These are phyloP conservation scores for Phlogophora meticulosa DNA, from an alignment of 2,888 invertebrate species.

Conservation along the genomic window DNA sequence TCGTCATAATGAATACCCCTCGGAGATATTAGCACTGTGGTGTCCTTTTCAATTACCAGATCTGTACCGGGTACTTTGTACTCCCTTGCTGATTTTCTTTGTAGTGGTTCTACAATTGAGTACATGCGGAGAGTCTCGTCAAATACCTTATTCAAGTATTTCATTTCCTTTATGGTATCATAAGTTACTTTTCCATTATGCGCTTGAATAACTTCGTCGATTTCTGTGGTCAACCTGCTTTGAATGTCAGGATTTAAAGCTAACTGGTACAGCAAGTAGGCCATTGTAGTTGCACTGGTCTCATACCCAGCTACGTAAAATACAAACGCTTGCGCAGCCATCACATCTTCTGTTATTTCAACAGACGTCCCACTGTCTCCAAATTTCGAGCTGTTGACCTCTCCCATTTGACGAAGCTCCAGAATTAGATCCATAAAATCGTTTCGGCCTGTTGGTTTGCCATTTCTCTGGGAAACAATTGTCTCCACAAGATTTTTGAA, in stretches of 20 bases:
- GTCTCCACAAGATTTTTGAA: too few species aligned
- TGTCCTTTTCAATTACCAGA: constrained; percentile 76
- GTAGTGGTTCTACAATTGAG: constrained; percentile 81
- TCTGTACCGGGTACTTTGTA: constrained; percentile 80
- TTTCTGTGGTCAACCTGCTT: constrained; percentile 73
- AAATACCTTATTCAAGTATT: constrained; percentile 81
- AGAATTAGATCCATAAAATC: constrained; percentile 66
- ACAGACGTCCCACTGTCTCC: constrained; percentile 50
- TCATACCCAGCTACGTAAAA: constrained; percentile 86
- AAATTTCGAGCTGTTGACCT: constrained; percentile 66
- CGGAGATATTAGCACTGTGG: constrained; percentile 74
- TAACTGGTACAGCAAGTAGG: constrained; percentile 68
- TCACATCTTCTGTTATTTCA: constrained; percentile 74
- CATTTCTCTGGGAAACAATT: too few species aligned
- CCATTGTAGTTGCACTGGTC: constrained; percentile 82
- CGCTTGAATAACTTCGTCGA: constrained; percentile 73
- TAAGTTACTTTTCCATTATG: constrained; percentile 78
- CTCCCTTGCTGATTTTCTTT: constrained; percentile 73
- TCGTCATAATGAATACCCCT: constrained; percentile 82
- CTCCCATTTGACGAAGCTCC: constrained; percentile 70
- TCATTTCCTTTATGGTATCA: constrained; percentile 79
- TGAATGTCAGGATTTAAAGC: constrained; percentile 78
- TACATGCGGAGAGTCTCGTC: constrained; percentile 83
- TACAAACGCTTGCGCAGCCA: constrained; percentile 83
- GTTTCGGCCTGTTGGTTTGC: too few species aligned